Base-by-base conservation (phyloP, 2,888 invertebrate species). In the Gortyna flavago region DNA sequence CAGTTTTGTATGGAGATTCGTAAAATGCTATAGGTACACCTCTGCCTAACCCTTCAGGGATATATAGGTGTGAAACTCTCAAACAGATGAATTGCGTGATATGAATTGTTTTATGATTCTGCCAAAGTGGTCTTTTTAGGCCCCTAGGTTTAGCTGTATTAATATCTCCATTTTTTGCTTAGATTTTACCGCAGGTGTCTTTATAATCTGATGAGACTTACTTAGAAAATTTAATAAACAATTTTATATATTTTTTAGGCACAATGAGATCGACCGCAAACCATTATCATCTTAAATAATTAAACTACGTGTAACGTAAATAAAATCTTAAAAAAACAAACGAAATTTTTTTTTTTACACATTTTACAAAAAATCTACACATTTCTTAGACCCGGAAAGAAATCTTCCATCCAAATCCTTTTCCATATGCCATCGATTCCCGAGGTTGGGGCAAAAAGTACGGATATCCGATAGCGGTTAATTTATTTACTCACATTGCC, bases 391-490 rank as follows among this genome's bases (percentile, higher is more conserved):
- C 74, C 44, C 21, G 18, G 13, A 61, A 54, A 65, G 51, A 85
- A 85, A 83, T 74, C 66, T 65, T 64, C 64, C 64, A 72, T 64
- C 29, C 54, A 57, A 79, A 80, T 69, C 81, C 66, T 68, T 84
- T 80, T 80, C 73, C 87, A 76, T 81, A 79, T 74, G 85, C 75
- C 66, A 77, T 77, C 62, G 68, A 83, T 77, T 79, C 65, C 66
- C 75, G n/a, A 59, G 62, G 61, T 77, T 41, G 66, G 62, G 65
- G 73, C 68, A 80, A 82, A 81, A 89, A 93, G 92, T 89, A 89
- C 92, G 94, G 93, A 94, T 94, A 94, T 95, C 93, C 93, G 93
- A 93, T 93, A 91, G 91, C 90, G 92, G 94, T 94, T 94, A 95
- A 95, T 95, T 95, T 95, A 95, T 95, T 95, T 95, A 94, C 94